Percentiles rank a stretch among this genome's conserved stretches.
Conservation (phyloP, 2,797 vertebrate species). For the Erithacus rubecula region DNA sequence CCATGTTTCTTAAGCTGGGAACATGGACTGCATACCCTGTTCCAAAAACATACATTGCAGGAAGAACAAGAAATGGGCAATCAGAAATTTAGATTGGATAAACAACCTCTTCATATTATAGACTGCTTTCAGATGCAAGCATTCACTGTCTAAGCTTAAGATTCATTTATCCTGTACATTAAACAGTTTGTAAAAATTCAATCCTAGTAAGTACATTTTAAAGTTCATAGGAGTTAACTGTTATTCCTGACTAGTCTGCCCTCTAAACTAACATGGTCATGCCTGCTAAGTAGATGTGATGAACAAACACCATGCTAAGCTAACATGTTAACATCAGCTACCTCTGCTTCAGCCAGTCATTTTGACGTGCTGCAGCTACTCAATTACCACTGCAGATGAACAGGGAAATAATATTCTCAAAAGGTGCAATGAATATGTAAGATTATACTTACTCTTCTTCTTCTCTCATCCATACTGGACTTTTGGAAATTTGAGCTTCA, state of each 20-base stretch:
- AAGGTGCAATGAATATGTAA: neutral
- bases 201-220: neutral
- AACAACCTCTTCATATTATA: neutral
- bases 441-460: slow-evolving; percentile 83
- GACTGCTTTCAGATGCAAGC: neutral
- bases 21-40: neutral
- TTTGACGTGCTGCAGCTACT: neutral
- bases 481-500: slow-evolving; percentile 88
- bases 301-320: neutral
- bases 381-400: neutral
- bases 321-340: neutral
- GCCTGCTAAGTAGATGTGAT: neutral
- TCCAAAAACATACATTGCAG: neutral
- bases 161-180: neutral
- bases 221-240: neutral
- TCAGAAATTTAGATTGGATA: neutral
- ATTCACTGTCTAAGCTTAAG: neutral
- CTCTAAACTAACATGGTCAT: neutral
- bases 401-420: neutral
- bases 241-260: neutral
- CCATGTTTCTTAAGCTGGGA: neutral
- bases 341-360: neutral
- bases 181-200: neutral
- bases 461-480: slow-evolving; percentile 89
- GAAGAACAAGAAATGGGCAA: neutral